Evolutionary conservation across 1,140 invertebrate species (phyloP).

Genomic region (Scaptodrosophila lebanonensis): DNA sequence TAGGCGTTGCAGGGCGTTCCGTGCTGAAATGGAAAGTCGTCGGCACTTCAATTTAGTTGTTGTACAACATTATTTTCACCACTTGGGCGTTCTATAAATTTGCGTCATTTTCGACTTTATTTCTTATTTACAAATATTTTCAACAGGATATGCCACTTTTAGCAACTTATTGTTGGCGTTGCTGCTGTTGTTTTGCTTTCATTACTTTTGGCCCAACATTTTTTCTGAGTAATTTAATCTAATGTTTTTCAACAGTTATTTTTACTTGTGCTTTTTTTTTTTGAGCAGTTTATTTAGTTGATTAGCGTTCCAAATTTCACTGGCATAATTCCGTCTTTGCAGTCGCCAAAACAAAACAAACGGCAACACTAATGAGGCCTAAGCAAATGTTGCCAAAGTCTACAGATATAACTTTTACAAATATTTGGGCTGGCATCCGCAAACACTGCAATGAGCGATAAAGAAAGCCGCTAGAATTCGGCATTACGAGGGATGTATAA

Average conservation of each 20-base stretch:
- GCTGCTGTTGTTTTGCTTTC: conserved; percentile 6
- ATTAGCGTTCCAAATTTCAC: conserved; percentile 24
- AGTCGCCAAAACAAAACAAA: no score
- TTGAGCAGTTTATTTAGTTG: conserved; percentile 24
- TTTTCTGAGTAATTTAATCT: not conserved
- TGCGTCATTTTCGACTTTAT: not conserved
- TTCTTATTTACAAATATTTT: not conserved
- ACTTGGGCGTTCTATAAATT: not conserved
- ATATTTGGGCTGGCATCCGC: no score
- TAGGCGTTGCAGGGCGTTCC: not conserved
- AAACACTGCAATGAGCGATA: no score
- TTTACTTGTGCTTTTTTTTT: conserved; percentile 14
- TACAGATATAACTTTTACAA: no score
- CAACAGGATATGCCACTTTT: conserved; percentile 37
- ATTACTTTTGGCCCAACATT: not conserved
- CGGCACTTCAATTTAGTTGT: not conserved
- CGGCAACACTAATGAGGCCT: no score
- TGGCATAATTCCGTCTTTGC: no score
- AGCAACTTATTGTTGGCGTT: no score
- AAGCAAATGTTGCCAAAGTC: no score
- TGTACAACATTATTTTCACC: no score
- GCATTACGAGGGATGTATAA: no score
- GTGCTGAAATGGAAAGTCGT: conserved; percentile 40
- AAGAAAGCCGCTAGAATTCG: no score
- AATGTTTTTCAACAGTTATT: not conserved